These are phyloP conservation scores for Eulemur mongoz DNA, from an alignment of 2,797 vertebrate species.

Conservation along the genomic window DNA sequence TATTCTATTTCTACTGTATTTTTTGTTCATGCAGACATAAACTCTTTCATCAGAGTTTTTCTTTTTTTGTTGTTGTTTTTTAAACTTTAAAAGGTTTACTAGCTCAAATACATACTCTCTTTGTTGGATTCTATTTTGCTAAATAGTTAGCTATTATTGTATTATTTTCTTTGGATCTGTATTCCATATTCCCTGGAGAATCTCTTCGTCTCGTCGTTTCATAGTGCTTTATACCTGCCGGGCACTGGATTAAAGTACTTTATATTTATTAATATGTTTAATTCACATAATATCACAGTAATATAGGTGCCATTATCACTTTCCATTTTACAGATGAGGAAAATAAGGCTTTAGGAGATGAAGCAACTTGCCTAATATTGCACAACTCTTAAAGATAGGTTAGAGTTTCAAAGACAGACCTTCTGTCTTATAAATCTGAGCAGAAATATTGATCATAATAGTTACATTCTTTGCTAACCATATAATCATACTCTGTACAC, in stretches of 20 bases:
- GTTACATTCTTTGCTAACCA: background rate
- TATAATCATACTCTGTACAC: background rate
- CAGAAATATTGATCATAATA: background rate
- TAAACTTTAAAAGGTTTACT: background rate
- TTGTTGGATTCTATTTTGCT: conserved; percentile 14
- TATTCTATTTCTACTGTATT: background rate
- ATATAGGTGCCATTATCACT: background rate
- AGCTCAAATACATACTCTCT: background rate
- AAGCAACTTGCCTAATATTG: background rate
- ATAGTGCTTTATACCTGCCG: background rate
- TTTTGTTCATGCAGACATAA: background rate
- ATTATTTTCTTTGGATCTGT: background rate
- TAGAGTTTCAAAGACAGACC: background rate
- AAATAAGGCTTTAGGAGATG: background rate
- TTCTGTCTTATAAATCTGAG: background rate
- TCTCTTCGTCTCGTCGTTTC: background rate
- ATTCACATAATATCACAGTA: background rate
- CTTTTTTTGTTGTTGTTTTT: background rate
- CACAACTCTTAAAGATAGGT: background rate
- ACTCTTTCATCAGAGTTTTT: background rate
- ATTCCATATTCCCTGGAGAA: background rate
- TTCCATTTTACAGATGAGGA: background rate
- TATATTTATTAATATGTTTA: background rate
- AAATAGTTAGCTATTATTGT: background rate
- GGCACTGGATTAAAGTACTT: background rate